Base-by-base conservation (phyloP, 2,888 invertebrate species). In the Cryptus viduatorius region DNA sequence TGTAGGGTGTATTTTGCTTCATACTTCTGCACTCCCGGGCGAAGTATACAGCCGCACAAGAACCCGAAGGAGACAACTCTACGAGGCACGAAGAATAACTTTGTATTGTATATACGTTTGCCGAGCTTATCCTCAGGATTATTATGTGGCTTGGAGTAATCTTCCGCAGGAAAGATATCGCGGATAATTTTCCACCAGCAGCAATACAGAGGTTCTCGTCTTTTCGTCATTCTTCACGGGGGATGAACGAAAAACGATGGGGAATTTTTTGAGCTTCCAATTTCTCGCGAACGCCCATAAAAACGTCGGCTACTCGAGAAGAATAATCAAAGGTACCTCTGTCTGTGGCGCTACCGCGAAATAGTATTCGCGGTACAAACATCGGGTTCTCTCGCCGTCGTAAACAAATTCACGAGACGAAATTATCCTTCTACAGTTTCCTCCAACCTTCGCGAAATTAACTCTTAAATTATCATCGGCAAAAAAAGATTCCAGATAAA, bases 281-380 rank as follows among this genome's bases (percentile, higher is more conserved):
- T 37, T 37, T 37, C 37, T 37, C 37, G 37, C 4, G 37, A 37
- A 37, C 8, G 37, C 37, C 37, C 37, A 37, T 37, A 37, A 37
- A 37, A 37, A 37, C 37, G 37, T 37, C 37, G 37, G 37, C 37
- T 37, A 37, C 8, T 0, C 37, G 75, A 59, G 24, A 81, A 69
- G 50, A 72, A 69, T 53, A 76, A 67, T 82, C 72, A 85, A 82
- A 85, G 84, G 86, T 84, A 82, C 84, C 80, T 86, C 65, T 85
- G 84, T 37, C 82, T 82, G 72, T 19, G 16, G 53, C 53, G 2
- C 79, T 84, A 84, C 83, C 79, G 81, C 83, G 87, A 89, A 89
- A 86, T 76, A 87, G 88, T 84, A 88, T 89, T 82, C 88, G 86
- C 86, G 86, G 86, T 85, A 89, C 85, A 88, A 7, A 82, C 86